A percentile compares a stretch with the other conserved stretches of the same genome.
These are phyloP conservation scores for Anas platyrhynchos DNA, from an alignment of 2,113 vertebrate species.

Conservation along the genomic window DNA sequence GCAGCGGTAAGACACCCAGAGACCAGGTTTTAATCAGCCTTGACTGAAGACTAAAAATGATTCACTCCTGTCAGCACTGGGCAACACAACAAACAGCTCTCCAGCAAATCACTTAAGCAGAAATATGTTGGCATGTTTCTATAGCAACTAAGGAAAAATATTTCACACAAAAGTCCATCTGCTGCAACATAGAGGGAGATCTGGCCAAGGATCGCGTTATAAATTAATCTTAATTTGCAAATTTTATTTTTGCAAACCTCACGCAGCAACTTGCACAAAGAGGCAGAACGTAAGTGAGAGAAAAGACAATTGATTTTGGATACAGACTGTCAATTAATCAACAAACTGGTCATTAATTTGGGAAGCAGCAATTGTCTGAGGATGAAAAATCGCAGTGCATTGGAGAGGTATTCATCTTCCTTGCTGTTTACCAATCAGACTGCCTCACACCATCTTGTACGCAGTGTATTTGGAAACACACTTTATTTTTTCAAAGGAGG, in stretches of 20 bases:
- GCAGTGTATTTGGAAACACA: slow-evolving; percentile 58
- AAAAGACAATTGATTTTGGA: not conserved
- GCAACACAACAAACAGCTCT: slow-evolving; percentile 79
- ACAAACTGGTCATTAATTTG: not conserved
- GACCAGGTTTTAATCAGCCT: slow-evolving; percentile 76
- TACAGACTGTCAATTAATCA: not conserved
- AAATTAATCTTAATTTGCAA: slow-evolving; percentile 78
- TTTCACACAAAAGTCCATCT: slow-evolving; percentile 81
- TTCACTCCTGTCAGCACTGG: slow-evolving; percentile 71
- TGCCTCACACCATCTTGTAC: slow-evolving; percentile 53
- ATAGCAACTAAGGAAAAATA: slow-evolving; percentile 84
- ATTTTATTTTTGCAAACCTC: slow-evolving; percentile 68
- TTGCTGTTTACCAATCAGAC: slow-evolving; percentile 52
- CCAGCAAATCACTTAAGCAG: slow-evolving; percentile 77
- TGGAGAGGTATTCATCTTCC: slow-evolving; percentile 27
- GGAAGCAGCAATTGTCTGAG: not conserved
- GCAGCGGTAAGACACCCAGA: slow-evolving; percentile 54
- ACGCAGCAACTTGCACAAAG: not conserved
- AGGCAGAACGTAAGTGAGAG: not conserved
- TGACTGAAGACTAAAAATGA: slow-evolving; percentile 69
- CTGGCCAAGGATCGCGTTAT: slow-evolving; percentile 71
- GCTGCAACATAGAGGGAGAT: slow-evolving; percentile 74
- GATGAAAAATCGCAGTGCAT: not conserved
- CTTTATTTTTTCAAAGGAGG: not conserved
- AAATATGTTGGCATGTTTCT: slow-evolving; percentile 82